Conservation (phyloP, 2,888 invertebrate genomes). For the Sphinx pinastri region DNA sequence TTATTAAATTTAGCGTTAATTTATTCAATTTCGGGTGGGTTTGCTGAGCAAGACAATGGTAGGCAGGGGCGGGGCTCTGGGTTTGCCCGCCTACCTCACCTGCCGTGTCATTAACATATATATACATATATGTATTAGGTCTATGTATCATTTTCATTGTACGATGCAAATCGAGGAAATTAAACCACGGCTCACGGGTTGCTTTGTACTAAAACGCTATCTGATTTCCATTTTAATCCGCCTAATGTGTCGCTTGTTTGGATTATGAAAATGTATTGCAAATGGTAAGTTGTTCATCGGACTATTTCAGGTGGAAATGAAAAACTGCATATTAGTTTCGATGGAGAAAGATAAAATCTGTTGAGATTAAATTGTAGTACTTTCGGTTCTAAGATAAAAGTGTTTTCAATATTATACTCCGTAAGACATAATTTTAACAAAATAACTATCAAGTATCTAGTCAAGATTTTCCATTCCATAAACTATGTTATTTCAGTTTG, state of each 20-base stretch:
- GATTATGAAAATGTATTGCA: neutral
- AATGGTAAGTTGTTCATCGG: neutral
- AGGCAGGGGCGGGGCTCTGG: slow-evolving; percentile 65
- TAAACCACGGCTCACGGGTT: neutral
- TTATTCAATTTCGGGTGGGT: slow-evolving; percentile 76
- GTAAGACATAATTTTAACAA: too few relatives aligned
- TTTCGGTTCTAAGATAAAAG: too few relatives aligned
- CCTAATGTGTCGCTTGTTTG: neutral
- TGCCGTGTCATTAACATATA: slow-evolving; percentile 62
- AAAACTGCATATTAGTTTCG: too few relatives aligned
- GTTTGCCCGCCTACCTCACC: slow-evolving; percentile 69
- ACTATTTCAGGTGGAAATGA: too few relatives aligned
- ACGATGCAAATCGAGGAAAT: slow-evolving; percentile 9
- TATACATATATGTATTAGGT: slow-evolving; percentile 32
- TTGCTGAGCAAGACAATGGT: slow-evolving; percentile 67
- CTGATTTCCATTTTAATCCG: neutral
- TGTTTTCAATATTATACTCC: too few relatives aligned
- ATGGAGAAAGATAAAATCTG: too few relatives aligned
- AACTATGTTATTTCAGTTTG: too few relatives aligned
- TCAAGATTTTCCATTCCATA: too few relatives aligned
- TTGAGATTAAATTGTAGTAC: too few relatives aligned
- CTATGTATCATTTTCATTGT: slow-evolving; percentile 24
- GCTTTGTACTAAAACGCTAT: neutral
- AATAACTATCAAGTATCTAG: too few relatives aligned
- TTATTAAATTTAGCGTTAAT: slow-evolving; percentile 82